Evolutionary conservation across 2,797 vertebrate species (phyloP), one percentile per base, ranked within the genome.

Genomic region (Adrianichthys oophorus): DNA sequence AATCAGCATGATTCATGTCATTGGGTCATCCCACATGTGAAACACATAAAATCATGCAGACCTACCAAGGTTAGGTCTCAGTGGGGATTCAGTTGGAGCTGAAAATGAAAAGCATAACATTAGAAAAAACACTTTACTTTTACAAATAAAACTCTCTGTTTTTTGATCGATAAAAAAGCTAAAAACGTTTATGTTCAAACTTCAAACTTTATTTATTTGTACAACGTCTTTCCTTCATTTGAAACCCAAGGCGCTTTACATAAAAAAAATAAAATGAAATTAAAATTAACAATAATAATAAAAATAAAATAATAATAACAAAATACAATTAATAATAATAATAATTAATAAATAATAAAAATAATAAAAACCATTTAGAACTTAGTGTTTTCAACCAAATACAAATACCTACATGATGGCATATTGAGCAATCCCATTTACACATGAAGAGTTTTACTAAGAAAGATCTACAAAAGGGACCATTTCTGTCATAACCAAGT

Each of bases 51-150:
- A 7, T 49, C 52, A 56, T 1, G 7, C 10, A 24, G 23, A 79
- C 95, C 87, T 83, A 98, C 97, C 92, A 55, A 99, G 92, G 76
- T 93, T 95, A 15, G 94, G 94, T 59, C 93, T 93, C 71, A 94
- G 46, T 3, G 95, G 94, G 52, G 94, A 93, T 82, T 98, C 96
- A 5, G 97, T 99, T 0, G 97, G 96, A 82, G 94, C 97, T 99
- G 76, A 68, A 82, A 66, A 44, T 85, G 78, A 70, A 18, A 65
- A 67, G 41, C 51, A 18, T 29, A 41, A 16, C 16, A 62, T 41
- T 47, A 23, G 29, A 15, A 24, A 1, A 7, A 41, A 67, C 16
- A 48, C 45, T n/a, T 41, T 58, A 41, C 13, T 37, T 17, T 1
- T 41, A 32, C 41, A 58, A 4, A 5, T 8, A 15, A 48, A 41